Base-by-base conservation (phyloP, 1,140 invertebrate genomes). In the Metopolophium dirhodum region DNA sequence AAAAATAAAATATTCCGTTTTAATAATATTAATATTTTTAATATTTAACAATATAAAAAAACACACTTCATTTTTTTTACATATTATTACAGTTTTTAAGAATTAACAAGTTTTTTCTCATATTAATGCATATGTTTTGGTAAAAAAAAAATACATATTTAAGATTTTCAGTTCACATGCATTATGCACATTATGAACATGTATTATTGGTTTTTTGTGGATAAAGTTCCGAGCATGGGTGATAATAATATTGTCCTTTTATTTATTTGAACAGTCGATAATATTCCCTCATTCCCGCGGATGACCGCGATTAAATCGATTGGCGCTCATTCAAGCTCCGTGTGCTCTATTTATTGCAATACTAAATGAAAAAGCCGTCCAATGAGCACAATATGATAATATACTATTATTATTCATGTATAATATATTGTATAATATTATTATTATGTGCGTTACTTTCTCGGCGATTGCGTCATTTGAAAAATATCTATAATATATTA, bases 401-500 rank as follows among this genome's bases (percentile, higher is more conserved):
- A 77, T 35, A n/a, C 18, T 77, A 49, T 54, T 41, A 54, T 7
- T 8, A n/a, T 77, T n/a, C 61, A n/a, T 68, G 2, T 37, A 49
- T n/a, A n/a, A n/a, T n/a, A n/a, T 89, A 18, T 35, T 54, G 51
- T 54, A 23, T 54, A 54, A 0, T 54, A 54, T 23, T 49, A 54
- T 23, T 49, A 14, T 47, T 20, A n/a, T 23, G 20, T 22, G 18
- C 14, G 7, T 35, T 68, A 77, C 61, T 91, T 91, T 91, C 61
- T 77, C 90, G 37, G 11, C 87, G 1, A 54, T 89, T 89, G n/a
- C 87, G 49, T 89, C 87, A 89, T 54, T 54, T 45, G 45, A 86
- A 41, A 77, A 77, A 77, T 77, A 77, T 77, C 61, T 77, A n/a
- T 77, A 77, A 77, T 77, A 77, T 87, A n/a, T n/a, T 47, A 87